Evolutionary conservation across 2,888 invertebrate species (phyloP).

Genomic region (Phytoseiulus persimilis): DNA sequence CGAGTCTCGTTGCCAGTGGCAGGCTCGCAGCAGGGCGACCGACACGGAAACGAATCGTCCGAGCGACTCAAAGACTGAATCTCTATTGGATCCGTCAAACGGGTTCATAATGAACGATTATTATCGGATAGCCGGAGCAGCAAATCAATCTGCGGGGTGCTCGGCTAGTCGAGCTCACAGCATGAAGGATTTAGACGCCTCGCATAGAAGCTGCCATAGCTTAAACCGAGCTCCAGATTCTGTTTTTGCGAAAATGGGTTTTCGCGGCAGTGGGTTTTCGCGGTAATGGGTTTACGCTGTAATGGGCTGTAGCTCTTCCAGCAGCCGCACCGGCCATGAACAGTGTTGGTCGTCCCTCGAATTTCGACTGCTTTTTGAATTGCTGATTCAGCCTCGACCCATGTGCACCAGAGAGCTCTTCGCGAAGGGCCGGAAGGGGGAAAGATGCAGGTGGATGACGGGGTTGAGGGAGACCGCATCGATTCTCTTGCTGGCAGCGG

Average conservation of each 20-base stretch:
- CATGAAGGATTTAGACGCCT: too few relatives aligned
- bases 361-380: background rate
- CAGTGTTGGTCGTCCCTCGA: background rate
- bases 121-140: too few relatives aligned
- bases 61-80: background rate
- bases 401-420: background rate
- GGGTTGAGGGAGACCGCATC: background rate
- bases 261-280: too few relatives aligned
- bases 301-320: too few relatives aligned
- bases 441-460: background rate
- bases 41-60: background rate
- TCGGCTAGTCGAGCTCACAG: too few relatives aligned
- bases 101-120: background rate
- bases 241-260: too few relatives aligned
- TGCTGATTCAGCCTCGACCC: background rate
- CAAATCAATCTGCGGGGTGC: too few relatives aligned
- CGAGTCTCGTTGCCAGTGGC: background rate
- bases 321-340: background rate
- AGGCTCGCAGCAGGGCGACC: background rate
- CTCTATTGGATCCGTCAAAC: background rate
- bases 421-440: background rate
- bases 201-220: too few relatives aligned
- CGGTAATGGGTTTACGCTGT: too few relatives aligned
- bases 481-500: background rate
- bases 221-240: too few relatives aligned